Conservation (phyloP, 2,113 vertebrate species). For the Crotalus viridis region DNA sequence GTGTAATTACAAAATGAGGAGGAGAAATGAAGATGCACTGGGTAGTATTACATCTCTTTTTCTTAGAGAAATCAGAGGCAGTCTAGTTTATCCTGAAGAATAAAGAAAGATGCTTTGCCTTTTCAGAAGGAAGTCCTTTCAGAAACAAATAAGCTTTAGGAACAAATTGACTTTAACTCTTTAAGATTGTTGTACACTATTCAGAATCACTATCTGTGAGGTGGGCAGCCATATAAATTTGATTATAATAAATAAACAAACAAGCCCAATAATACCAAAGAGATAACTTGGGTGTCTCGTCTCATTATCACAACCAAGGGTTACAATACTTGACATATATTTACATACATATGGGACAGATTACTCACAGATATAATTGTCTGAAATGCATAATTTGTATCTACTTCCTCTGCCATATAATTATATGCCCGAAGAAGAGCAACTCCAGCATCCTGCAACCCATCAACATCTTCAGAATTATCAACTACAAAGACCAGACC, state of each 20-base stretch:
- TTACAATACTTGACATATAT: background rate
- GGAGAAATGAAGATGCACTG: background rate
- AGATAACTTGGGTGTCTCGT: background rate
- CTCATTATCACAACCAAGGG: background rate
- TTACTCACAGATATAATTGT: conserved; percentile 84
- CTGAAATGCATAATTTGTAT: conserved; percentile 89
- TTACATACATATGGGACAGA: background rate
- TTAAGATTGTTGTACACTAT: background rate
- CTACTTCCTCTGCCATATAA: conserved; percentile 88
- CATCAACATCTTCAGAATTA: conserved; percentile 85
- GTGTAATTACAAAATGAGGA: background rate
- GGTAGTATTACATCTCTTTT: background rate
- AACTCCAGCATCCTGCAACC: conserved; percentile 89
- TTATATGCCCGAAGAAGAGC: conserved; percentile 90
- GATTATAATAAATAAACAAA: background rate
- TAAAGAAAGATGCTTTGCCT: background rate
- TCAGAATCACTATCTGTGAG: background rate
- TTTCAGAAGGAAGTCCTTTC: background rate
- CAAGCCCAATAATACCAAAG: background rate
- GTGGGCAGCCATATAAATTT: background rate
- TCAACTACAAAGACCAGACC: conserved; percentile 94
- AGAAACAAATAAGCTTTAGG: background rate
- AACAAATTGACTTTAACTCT: background rate
- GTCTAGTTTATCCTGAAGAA: background rate
- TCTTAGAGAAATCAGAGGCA: background rate